These are phyloP conservation scores for Drosophila arizonae DNA, from an alignment of 1,140 invertebrate species.

Conservation along the genomic window DNA sequence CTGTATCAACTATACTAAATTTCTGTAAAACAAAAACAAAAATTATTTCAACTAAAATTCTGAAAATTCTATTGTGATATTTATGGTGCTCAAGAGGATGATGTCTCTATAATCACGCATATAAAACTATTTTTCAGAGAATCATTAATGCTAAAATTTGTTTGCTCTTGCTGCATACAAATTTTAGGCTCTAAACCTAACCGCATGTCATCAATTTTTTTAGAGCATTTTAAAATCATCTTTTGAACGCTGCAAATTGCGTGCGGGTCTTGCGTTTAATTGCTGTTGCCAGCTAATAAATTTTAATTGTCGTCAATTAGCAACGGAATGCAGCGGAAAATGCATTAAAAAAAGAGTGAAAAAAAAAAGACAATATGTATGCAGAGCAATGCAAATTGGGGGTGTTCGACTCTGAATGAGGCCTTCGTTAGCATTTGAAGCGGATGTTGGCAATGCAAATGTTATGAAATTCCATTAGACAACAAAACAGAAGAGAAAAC, in stretches of 20 bases:
- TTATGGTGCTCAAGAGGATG: too few relatives aligned
- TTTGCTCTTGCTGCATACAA: too few relatives aligned
- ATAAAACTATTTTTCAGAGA: too few relatives aligned
- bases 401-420: constrained; percentile 26
- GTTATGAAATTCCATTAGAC: constrained; percentile 55
- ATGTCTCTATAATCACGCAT: too few relatives aligned
- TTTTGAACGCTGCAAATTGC: constrained; percentile 19
- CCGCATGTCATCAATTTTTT: neutral
- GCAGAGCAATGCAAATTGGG: constrained; percentile 49
- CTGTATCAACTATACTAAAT: too few relatives aligned
- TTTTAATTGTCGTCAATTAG: constrained; percentile 82
- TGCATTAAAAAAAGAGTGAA: constrained; percentile 15
- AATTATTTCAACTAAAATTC: too few relatives aligned
- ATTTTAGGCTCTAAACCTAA: neutral
- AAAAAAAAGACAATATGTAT: neutral
- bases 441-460: constrained; percentile 58
- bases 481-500: constrained; percentile 23
- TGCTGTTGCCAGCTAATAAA: constrained; percentile 81
- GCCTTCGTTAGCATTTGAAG: constrained; percentile 56
- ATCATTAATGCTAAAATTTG: too few relatives aligned
- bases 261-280: constrained; percentile 72
- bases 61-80: too few relatives aligned
- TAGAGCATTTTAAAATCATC: constrained; percentile 48
- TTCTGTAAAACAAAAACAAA: too few relatives aligned
- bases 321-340: constrained; percentile 70